Evolutionary conservation across 2,888 invertebrate species (phyloP), one percentile per base, ranked within the genome.

Genomic region (Drosophila multiciliata): DNA sequence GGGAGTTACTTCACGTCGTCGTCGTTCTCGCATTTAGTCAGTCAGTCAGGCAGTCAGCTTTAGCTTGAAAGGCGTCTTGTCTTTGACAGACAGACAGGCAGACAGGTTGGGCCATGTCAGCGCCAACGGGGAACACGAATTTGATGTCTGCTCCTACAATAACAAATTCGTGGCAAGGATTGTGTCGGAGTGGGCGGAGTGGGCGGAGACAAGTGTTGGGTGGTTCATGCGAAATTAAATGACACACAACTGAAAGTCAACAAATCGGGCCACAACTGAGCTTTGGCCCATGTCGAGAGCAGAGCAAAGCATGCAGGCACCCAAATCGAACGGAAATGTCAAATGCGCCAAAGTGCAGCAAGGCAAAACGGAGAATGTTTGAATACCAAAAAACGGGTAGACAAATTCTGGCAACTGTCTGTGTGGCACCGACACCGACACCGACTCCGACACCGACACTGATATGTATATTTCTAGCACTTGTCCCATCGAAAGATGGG

Each of bases 251-350:
- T 78, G 55, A 49, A 53, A 52, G 63, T 66, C 26, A 52, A 54
- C 36, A 45, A 53, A 36, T 57, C 36, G 42, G 29, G 26, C 9
- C 26, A 60, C 12, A 48, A 20, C 52, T 42, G 62, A 53, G 42
- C 52, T 55, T 12, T 55, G 50, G 53, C 57, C 65, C 73, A 69
- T 42, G 75, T 72, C 69, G 63, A 77, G 77, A 53, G 70, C 71
- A 78, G 73, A 73, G 72, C 72, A 78, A 78, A 67, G 71, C 38
- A 69, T 49, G 72, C 80, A 80, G 78, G 82, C 91, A 90, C 85
- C 88, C 83, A 89, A 90, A 88, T 90, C 87, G 90, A 89, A 90
- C 82, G 89, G 86, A 87, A 90, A 90, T 90, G 89, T 89, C 84
- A 85, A 83, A 82, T 80, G 83, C 79, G 82, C 77, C 86, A 77